These are phyloP conservation scores for Achroia grisella DNA, from an alignment of 1,140 invertebrate species.

Conservation along the genomic window DNA sequence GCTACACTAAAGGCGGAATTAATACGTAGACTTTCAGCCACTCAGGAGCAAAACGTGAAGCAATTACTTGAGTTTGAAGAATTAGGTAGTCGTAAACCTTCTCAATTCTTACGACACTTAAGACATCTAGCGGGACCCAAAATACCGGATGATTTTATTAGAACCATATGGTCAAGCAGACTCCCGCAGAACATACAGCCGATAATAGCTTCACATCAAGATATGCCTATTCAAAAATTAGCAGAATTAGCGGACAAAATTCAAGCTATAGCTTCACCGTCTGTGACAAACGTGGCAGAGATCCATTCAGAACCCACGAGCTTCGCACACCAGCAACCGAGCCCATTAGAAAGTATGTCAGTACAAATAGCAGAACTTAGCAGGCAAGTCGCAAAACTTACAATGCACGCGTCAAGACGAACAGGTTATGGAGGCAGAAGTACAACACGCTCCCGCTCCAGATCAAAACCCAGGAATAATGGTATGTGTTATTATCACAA, in stretches of 20 bases:
- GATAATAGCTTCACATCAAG: background rate
- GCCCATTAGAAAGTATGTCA: too few relatives aligned
- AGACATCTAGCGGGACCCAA: background rate
- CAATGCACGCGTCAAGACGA: background rate
- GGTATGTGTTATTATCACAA: slow-evolving; percentile 2
- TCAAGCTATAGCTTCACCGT: background rate
- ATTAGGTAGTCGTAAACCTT: background rate
- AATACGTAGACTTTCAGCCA: background rate
- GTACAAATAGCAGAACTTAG: background rate
- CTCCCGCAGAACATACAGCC: background rate
- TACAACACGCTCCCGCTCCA: background rate
- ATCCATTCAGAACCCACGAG: background rate
- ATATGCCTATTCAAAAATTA: background rate
- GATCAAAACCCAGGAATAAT: background rate
- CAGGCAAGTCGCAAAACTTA: background rate
- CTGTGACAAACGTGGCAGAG: background rate
- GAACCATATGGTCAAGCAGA: background rate
- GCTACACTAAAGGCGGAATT: slow-evolving; percentile 1
- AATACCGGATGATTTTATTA: background rate
- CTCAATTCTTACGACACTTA: background rate
- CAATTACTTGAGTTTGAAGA: slow-evolving; percentile 1
- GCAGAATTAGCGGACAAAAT: slow-evolving; percentile 4
- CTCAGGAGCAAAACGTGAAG: slow-evolving; percentile 1
- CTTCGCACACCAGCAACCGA: background rate
- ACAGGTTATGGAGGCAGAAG: background rate